phyloP scores from a whole-genome alignment of 2,113 vertebrate genomes.

The Epinephelus fuscoguttatus region DNA sequence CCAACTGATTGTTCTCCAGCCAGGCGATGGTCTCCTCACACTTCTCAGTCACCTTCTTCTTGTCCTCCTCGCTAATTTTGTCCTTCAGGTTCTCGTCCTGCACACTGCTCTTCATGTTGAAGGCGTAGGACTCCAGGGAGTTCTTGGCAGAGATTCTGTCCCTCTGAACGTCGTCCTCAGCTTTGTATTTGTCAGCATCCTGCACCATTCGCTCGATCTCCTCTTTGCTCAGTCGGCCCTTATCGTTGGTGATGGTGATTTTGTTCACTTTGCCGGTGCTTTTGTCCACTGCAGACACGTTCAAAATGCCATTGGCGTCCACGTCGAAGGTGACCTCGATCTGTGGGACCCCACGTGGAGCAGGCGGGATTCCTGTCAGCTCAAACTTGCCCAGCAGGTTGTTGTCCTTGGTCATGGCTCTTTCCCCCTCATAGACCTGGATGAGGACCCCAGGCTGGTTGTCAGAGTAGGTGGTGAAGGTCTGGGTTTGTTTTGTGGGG shows the following conservation, averaged over 20 bases:
- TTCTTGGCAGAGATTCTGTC: slow-evolving; percentile 67
- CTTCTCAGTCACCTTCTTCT: slow-evolving; percentile 55
- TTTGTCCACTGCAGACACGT: slow-evolving; percentile 65
- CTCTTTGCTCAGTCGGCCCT: slow-evolving; percentile 72
- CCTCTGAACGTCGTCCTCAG: slow-evolving; percentile 62
- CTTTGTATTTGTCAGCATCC: slow-evolving; percentile 67
- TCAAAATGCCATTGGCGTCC: slow-evolving; percentile 66
- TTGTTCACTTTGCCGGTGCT: slow-evolving; percentile 72
- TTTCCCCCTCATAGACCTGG: slow-evolving; percentile 73
- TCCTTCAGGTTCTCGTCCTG: slow-evolving; percentile 65
- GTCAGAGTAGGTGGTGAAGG: slow-evolving; percentile 89
- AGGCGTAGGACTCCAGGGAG: slow-evolving; percentile 70
- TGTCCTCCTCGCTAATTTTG: slow-evolving; percentile 53
- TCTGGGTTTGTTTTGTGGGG: slow-evolving; percentile 90
- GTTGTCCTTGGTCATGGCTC: no score
- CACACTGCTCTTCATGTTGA: slow-evolving; percentile 62
- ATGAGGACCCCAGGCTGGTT: slow-evolving; percentile 87
- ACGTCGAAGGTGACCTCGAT: slow-evolving; percentile 70
- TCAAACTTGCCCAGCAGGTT: no score
- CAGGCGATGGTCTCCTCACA: slow-evolving; percentile 58
- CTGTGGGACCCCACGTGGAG: slow-evolving; percentile 63
- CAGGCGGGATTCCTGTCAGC: slow-evolving; percentile 55
- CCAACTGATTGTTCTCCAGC: slow-evolving; percentile 74
- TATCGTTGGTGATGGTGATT: slow-evolving; percentile 74
- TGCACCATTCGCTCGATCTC: slow-evolving; percentile 74